Evolutionary conservation across 1,140 invertebrate genomes (phyloP).

Genomic region (Ladona fulva): DNA sequence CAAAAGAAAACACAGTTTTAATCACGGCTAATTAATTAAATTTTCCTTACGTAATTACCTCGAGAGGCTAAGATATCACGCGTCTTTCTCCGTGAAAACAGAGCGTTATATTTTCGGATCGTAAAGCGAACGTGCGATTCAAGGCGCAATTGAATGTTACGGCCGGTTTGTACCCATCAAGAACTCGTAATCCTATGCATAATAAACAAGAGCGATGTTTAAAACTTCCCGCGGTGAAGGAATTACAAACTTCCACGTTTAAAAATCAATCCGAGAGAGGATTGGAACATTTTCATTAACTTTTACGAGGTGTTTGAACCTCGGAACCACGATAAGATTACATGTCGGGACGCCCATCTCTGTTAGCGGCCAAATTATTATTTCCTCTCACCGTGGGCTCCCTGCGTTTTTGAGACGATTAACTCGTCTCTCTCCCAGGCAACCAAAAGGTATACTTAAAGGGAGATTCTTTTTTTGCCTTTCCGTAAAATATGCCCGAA

Average conservation of each 20-base stretch:
- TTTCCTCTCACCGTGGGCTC: neutral
- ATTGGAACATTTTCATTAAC: neutral
- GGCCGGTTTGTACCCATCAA: too few species aligned
- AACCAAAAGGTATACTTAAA: neutral
- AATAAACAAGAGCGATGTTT: too few species aligned
- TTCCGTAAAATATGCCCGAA: neutral
- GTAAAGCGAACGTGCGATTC: too few species aligned
- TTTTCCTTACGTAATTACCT: too few species aligned
- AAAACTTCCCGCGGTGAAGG: too few species aligned
- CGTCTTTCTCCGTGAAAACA: too few species aligned
- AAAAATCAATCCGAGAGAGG: neutral
- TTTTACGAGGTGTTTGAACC: constrained; percentile 9
- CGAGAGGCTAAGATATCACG: too few species aligned
- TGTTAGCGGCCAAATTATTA: neutral
- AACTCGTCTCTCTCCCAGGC: neutral
- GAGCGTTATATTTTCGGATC: too few species aligned
- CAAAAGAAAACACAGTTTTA: too few species aligned
- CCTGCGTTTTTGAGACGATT: neutral
- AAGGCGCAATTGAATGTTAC: too few species aligned
- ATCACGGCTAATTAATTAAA: too few species aligned
- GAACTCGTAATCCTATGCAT: too few species aligned
- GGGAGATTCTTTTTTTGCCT: neutral
- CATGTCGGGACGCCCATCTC: neutral
- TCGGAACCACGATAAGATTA: neutral
- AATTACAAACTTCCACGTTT: neutral